Evolutionary conservation across 2,888 invertebrate species (phyloP), one percentile per base, ranked within the genome.

Genomic region (Ferrisia virgata): DNA sequence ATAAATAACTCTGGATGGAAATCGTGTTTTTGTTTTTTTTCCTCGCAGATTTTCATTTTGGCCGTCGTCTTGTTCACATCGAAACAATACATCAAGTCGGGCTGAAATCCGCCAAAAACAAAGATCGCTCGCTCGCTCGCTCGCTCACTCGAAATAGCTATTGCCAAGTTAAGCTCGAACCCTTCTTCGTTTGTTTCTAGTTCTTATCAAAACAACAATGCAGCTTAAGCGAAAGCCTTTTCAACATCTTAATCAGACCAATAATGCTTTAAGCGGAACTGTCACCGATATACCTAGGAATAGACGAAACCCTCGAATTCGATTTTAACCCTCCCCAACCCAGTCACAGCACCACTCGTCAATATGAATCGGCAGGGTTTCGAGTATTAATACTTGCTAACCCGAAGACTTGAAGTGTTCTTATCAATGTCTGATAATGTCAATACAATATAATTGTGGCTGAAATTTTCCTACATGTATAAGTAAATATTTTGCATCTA

Each of bases 161-260:
- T 64, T 18, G 47, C n/a, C 58, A 28, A 64, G 58, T 28, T 64
- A 64, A 64, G 28, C 58, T n/a, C 58, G 58, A 25, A 64, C 58
- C 58, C 58, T 64, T 28, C 58, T 64, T 47, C 47, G 47, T 18
- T 47, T 47, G 47, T 47, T 47, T 47, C 47, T n/a, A 47, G 18
- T 64, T 64, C 58, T 22, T 64, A 64, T 64, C 58, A 64, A 64
- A 64, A 64, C 58, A 64, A 64, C 58, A 64, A 64, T 64, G 13
- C 58, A 64, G 25, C 58, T 28, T 22, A 64, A 64, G 28, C 58
- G 58, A 64, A 64, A 64, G 22, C 58, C 58, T 64, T 64, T 64
- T 64, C 58, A 64, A 64, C 58, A 64, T 64, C 28, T 64, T 64
- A 64, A 64, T 64, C 58, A 64, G 25, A 64, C 58, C 58, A 64